Conservation (phyloP, 2,797 vertebrate species). For the Tiaroga cobitis region DNA sequence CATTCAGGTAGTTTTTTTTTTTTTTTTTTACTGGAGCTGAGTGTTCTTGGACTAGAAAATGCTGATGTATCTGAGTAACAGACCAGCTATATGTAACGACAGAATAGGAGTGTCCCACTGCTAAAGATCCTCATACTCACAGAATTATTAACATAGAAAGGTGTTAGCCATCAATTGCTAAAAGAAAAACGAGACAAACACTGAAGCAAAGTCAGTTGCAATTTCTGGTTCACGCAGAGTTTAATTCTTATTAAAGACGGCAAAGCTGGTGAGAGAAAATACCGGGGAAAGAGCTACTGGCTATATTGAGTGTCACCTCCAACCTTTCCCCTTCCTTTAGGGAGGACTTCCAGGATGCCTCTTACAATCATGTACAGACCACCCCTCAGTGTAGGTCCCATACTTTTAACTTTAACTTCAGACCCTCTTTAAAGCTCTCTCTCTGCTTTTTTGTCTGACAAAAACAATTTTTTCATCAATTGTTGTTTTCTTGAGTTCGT, state of each 20-base stretch:
- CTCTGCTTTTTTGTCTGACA: slow-evolving; percentile 1
- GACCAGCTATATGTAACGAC: background rate
- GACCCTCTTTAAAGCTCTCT: background rate
- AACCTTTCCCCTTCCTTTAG: background rate
- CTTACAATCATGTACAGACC: slow-evolving; percentile 3
- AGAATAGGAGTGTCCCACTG: background rate
- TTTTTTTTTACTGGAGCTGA: background rate
- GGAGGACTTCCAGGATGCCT: slow-evolving; percentile 22
- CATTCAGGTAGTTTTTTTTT: background rate
- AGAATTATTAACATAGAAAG: background rate
- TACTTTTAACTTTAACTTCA: background rate
- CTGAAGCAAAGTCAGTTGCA: no score
- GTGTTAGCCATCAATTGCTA: background rate
- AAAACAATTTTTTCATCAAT: background rate
- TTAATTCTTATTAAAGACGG: no score
- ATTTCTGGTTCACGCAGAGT: no score
- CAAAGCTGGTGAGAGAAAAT: no score
- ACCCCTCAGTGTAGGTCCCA: slow-evolving; percentile 31
- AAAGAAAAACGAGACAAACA: slow-evolving; percentile 10
- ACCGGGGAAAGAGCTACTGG: no score
- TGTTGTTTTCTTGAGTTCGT: background rate
- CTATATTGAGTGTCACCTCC: background rate
- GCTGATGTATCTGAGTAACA: background rate
- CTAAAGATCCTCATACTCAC: background rate
- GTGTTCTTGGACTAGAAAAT: background rate